Evolutionary conservation across 2,113 vertebrate genomes (phyloP).

Genomic region (Prinia subflava): DNA sequence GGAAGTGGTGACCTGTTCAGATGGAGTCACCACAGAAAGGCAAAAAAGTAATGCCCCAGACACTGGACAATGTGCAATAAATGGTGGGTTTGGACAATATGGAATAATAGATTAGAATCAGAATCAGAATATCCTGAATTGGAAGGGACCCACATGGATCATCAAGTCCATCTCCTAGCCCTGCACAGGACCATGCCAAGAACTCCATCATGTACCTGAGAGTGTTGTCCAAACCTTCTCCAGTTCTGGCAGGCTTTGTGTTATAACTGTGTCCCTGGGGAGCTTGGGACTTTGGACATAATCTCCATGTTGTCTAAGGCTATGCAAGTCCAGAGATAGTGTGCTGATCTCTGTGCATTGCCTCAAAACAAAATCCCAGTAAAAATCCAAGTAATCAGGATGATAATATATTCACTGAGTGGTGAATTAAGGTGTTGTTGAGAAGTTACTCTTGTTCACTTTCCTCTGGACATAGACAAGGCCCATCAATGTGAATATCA

Average conservation of each 20-base stretch:
- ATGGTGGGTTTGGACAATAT: background rate
- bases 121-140: background rate
- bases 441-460: background rate
- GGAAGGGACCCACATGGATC: background rate
- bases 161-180: background rate
- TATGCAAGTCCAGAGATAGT: background rate
- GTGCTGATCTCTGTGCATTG: background rate
- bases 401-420: background rate
- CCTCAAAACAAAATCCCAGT: background rate
- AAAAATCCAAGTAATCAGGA: background rate
- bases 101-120: background rate
- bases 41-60: background rate
- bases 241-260: accelerated
- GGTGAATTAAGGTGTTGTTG: background rate
- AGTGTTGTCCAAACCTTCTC: background rate
- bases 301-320: background rate
- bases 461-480: background rate
- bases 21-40: background rate
- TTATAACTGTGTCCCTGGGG: background rate
- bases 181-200: background rate
- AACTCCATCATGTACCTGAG: background rate
- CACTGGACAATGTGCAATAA: background rate
- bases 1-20: background rate
- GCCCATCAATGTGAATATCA: background rate
- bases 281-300: background rate